Evolutionary conservation across 2,797 vertebrate genomes (phyloP), one percentile per base, ranked within the genome.

Genomic region (Anomalospiza imberbis): DNA sequence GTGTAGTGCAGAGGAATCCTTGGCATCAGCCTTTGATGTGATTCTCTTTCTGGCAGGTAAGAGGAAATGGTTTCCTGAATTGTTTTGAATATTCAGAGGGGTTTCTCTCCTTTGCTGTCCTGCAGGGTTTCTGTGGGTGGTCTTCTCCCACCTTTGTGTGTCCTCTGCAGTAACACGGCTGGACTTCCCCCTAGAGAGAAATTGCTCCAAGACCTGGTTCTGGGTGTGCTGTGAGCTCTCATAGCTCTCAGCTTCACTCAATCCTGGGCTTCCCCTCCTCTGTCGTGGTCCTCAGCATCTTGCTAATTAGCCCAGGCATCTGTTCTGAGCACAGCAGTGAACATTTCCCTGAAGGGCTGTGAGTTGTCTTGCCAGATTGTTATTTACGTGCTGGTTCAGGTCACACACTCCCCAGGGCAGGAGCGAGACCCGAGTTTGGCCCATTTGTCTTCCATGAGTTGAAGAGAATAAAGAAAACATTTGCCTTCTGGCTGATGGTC

Each of bases 401-500:
- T 96, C 95, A 94, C 45, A 24, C 68, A 17, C 80, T 94, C 85
- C 88, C 85, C 17, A 13, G 88, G 90, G 91, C 51, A 55, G 76
- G 58, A 94, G 50, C 0, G 34, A 78, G 85, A 86, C 88, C 82
- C 9, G 1, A 36, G 68, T 47, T 80, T 6, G 8, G 82, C 65
- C 84, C 78, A 71, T 96, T 77, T 93, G 32, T 96, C 93, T 92
- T 91, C 63, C 28, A 8, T 21, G 48, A 85, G 40, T 63, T 85
- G 84, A 91, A 62, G 51, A 79, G 58, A 85, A 51, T 72, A 93
- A 92, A 67, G 79, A 77, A 80, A 96, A 91, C 91, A 75, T 96
- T 95, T 95, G 88, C 91, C 79, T 94, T 95, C 88, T 92, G 82
- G 40, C 48, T 91, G 72, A 74, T 67, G 48, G 34, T 91, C 65